These are phyloP conservation scores for Pammene fasciana DNA, from an alignment of 2,888 invertebrate genomes.

Conservation along the genomic window DNA sequence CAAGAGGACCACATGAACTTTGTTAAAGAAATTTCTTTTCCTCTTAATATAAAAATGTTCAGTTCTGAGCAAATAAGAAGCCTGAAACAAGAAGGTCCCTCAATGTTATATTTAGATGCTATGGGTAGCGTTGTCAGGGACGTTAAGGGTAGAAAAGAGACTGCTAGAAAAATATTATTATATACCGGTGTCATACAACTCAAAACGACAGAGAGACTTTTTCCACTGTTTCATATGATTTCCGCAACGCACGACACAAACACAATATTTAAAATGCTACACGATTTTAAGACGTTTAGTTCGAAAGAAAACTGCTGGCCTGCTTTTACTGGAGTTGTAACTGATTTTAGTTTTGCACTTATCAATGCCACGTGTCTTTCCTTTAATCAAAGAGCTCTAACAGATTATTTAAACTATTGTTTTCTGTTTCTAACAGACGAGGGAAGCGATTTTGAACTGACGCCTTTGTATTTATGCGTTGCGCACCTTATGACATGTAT, in stretches of 20 bases:
- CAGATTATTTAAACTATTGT: conserved; percentile 10
- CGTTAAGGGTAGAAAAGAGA: background rate
- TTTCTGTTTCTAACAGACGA: conserved; percentile 1
- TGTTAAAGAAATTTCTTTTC: conserved; percentile 11
- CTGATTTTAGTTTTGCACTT: conserved; percentile 20
- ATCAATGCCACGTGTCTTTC: conserved; percentile 9
- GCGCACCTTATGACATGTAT: conserved; percentile 13
- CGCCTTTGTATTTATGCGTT: conserved; percentile 18
- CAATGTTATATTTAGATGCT: conserved; percentile 20
- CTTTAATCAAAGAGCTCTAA: conserved; percentile 9
- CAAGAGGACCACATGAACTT: conserved; percentile 8
- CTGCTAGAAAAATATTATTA: background rate
- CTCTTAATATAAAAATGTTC: conserved; percentile 13
- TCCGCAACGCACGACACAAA: conserved; percentile 17
- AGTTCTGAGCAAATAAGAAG: background rate
- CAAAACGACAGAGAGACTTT: conserved; percentile 1
- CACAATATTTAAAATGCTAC: no score
- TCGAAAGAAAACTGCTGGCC: conserved; percentile 17
- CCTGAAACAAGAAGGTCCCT: background rate
- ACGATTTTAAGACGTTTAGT: conserved; percentile 8
- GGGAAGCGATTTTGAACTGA: background rate
- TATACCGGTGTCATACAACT: conserved; percentile 17
- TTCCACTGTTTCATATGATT: conserved; percentile 24
- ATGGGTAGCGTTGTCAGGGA: conserved; percentile 6
- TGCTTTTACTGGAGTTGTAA: conserved; percentile 16